Percentiles rank a stretch among this genome's conserved stretches.
Evolutionary conservation across 2,888 invertebrate species (phyloP).

Genomic region (Chironomus tentans): DNA sequence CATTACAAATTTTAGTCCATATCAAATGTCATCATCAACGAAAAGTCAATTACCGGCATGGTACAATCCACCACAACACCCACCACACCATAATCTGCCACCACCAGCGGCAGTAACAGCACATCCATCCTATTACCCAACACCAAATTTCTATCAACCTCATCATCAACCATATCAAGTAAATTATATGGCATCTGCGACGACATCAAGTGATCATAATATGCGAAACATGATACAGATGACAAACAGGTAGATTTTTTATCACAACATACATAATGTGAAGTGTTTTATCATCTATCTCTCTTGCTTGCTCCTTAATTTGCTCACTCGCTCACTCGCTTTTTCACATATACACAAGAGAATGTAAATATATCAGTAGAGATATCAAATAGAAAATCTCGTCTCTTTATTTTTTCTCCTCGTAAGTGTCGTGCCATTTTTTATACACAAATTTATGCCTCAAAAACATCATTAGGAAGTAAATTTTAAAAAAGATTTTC

Average conservation of each 20-base stretch:
- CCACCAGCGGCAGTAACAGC: background rate
- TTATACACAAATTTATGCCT: too few species aligned
- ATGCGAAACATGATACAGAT: constrained; percentile 22
- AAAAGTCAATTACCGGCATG: constrained; percentile 20
- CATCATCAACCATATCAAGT: background rate
- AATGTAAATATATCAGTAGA: too few species aligned
- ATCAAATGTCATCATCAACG: constrained; percentile 12
- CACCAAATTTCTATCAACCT: background rate
- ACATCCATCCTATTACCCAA: background rate
- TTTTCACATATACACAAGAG: background rate
- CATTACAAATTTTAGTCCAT: background rate
- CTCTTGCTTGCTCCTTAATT: background rate
- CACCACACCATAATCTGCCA: background rate
- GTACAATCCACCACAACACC: constrained; percentile 4
- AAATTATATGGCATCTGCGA: constrained; percentile 1
- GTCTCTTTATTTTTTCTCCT: too few species aligned
- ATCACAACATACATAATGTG: background rate
- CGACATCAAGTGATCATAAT: constrained; percentile 10
- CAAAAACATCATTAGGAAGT: too few species aligned
- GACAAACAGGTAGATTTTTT: constrained; percentile 18
- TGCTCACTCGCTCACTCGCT: background rate
- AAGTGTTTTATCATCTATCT: background rate
- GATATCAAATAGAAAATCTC: too few species aligned
- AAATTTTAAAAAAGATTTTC: too few species aligned
- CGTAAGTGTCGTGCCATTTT: too few species aligned